phyloP scores from a whole-genome alignment of 2,797 vertebrate species.

The Rhinella marina region DNA sequence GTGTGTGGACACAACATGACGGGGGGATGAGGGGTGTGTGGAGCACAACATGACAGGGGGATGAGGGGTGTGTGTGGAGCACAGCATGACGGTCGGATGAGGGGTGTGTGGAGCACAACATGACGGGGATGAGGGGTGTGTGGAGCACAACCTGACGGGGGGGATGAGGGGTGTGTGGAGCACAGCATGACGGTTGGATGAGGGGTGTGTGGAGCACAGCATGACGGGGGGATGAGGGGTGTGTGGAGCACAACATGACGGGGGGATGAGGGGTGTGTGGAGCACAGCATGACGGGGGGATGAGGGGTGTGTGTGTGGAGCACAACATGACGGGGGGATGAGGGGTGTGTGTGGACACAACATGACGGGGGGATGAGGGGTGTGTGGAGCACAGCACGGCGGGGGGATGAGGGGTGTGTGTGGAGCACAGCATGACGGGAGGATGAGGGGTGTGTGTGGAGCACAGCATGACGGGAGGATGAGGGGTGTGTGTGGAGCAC shows the following conservation, averaged over 20 bases:
- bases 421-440: not conserved
- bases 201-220: not conserved
- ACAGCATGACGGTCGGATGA: too few relatives aligned
- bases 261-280: not conserved
- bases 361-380: not conserved
- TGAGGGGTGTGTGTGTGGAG: too few relatives aligned
- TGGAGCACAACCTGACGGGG: too few relatives aligned
- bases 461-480: too few relatives aligned
- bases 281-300: not conserved
- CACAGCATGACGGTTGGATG: too few relatives aligned
- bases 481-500: not conserved
- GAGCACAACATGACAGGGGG: not conserved
- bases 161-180: not conserved
- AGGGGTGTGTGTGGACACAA: not conserved
- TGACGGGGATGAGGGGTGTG: not conserved
- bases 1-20: too few relatives aligned
- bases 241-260: too few relatives aligned
- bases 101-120: not conserved
- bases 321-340: too few relatives aligned
- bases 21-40: not conserved
- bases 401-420: not conserved
- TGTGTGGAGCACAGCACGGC: too few relatives aligned
- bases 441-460: too few relatives aligned
- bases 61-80: too few relatives aligned
- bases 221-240: not conserved